phyloP scores from a whole-genome alignment of 2,113 vertebrate genomes.

The Otolemur garnettii region DNA sequence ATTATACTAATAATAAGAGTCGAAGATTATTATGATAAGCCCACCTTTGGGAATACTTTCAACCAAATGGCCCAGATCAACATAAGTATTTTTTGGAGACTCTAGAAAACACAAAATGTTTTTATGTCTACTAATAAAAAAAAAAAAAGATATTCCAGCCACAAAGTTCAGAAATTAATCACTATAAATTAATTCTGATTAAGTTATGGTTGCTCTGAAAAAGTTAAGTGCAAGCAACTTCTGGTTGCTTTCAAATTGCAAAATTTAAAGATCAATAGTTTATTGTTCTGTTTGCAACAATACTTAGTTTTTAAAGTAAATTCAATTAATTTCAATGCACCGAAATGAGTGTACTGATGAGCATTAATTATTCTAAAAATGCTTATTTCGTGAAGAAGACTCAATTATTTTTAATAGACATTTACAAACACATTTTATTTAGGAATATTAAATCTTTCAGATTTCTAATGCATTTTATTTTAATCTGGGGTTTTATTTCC shows the following conservation, averaged over 20 bases:
- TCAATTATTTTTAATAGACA: neutral
- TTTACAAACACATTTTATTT: too few relatives aligned
- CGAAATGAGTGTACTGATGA: neutral
- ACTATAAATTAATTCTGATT: neutral
- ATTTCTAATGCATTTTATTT: neutral
- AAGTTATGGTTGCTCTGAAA: too few relatives aligned
- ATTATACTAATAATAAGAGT: neutral
- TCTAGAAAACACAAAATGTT: neutral
- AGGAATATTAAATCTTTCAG: neutral
- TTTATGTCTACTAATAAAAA: neutral
- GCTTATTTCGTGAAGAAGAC: conserved; percentile 30
- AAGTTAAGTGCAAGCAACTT: neutral
- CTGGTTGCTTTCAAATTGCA: neutral
- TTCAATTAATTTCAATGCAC: neutral
- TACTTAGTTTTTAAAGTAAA: neutral
- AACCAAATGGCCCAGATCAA: neutral
- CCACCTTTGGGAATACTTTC: neutral
- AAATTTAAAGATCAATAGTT: neutral
- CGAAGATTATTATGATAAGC: neutral
- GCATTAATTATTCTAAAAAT: neutral
- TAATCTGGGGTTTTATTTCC: neutral
- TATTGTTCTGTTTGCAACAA: neutral
- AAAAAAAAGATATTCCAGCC: neutral
- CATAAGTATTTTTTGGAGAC: conserved; percentile 6
- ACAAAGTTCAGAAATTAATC: conserved; percentile 20